Conservation (phyloP, 2,113 vertebrate genomes). For the Nannobrachium achirus region DNA sequence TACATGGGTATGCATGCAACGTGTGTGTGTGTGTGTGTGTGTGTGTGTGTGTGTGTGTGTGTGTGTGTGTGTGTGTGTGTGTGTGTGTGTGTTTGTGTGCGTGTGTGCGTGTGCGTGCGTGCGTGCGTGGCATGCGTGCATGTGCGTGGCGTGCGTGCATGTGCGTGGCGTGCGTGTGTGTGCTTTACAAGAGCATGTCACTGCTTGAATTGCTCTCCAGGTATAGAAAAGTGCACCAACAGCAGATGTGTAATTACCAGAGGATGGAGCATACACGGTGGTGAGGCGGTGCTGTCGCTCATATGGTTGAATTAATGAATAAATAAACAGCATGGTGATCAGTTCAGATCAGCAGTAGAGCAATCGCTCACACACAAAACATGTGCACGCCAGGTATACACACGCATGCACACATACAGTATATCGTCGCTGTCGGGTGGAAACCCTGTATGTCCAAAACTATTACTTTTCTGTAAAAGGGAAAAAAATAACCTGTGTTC, state of each 20-base stretch:
- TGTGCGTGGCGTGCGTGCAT: no score
- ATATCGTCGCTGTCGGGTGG: no score
- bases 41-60: not conserved
- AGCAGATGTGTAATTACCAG: slow-evolving; percentile 67
- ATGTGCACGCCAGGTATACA: not conserved
- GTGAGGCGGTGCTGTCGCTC: slow-evolving; percentile 50
- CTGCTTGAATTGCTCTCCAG: slow-evolving; percentile 6
- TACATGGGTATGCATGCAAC: no score
- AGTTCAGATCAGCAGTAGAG: slow-evolving; percentile 4
- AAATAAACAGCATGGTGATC: slow-evolving; percentile 32
- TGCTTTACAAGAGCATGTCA: no score
- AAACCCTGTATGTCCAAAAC: no score
- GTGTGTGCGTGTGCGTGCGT: not conserved
- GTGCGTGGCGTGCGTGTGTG: not conserved
- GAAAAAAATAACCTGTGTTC: no score
- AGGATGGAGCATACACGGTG: slow-evolving; percentile 49
- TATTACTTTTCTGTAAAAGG: no score
- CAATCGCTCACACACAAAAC: slow-evolving; percentile 9
- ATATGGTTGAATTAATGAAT: slow-evolving; percentile 69
- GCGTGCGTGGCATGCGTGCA: no score
- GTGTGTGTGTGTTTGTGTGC: not conserved
- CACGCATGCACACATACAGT: no score
- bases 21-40: slow-evolving; percentile 11
- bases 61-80: not conserved
- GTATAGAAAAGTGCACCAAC: slow-evolving; percentile 46